Evolutionary conservation across 2,888 invertebrate genomes (phyloP), one percentile per base, ranked within the genome.

Genomic region (Temnothorax rugatulus): DNA sequence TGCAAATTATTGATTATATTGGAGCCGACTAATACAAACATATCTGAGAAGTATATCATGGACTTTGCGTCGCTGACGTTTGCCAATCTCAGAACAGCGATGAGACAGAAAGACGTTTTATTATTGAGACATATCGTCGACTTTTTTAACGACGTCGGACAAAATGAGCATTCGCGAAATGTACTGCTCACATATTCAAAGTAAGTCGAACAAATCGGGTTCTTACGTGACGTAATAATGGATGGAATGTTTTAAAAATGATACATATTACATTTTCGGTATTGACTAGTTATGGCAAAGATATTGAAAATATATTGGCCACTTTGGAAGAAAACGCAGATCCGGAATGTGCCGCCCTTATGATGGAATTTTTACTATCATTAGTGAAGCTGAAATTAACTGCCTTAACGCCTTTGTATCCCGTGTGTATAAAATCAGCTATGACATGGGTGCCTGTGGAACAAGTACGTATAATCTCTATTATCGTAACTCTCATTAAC

Each of bases 1-100:
- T 96, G 95, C 88, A 96, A 96, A 90, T 91, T 96, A 75, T 92
- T 96, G 68, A 95, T 96, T 77, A 96, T 96, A 87, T 89, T 96
- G 82, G 96, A 96, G 88, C 94, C 95, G 69, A 93, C 95, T 44
- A 95, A 95, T 86, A 95, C 95, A 68, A 95, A 95, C 66, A 95
- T 96, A 68, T 95, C 96, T 0, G 95, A 95, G 82, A 95, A 94
- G 59, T 94, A 95, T 83, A 94, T 96, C 59, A 84, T 95, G 44
- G 95, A 95, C 88, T 95, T 96, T 83, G 95, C 95, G 1, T 93
- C 95, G 54, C 93, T 95, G 18, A 96, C 96, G 0, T 96, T 96
- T 87, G 94, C 93, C 25, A 95, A 95, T 44, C 93, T 96, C 21
- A 92, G 94, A 8, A 95, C 95, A 73, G 95, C 96, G 2, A 95